Evolutionary conservation across 2,113 vertebrate species (phyloP).

Genomic region (Corydoras maculifer): DNA sequence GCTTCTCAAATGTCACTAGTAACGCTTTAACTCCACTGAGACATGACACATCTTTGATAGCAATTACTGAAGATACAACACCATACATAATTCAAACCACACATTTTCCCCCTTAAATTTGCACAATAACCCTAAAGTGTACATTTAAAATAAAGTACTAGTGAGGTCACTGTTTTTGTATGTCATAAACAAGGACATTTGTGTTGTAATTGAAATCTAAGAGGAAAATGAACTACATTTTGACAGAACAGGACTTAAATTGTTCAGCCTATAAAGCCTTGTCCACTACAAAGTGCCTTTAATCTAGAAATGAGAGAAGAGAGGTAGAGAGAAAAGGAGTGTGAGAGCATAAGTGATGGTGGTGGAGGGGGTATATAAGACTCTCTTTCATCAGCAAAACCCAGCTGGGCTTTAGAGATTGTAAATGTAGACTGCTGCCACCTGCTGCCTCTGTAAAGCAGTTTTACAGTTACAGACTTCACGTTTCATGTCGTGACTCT

Average conservation of each 20-base stretch:
- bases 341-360: not conserved
- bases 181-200: too few species aligned
- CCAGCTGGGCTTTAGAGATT: not conserved
- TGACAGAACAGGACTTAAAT: not conserved
- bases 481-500: too few species aligned
- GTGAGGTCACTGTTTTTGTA: too few species aligned
- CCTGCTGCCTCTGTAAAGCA: slow-evolving; percentile 13
- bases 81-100: slow-evolving; percentile 1
- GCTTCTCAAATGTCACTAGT: not conserved
- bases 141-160: not conserved
- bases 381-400: slow-evolving; percentile 1
- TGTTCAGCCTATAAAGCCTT: not conserved
- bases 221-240: not conserved
- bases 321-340: not conserved
- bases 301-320: slow-evolving; percentile 17
- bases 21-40: not conserved
- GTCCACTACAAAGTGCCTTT: slow-evolving; percentile 33
- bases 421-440: slow-evolving; percentile 8
- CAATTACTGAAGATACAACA: slow-evolving; percentile 6
- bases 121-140: not conserved
- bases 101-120: slow-evolving; percentile 2
- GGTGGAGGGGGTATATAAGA: not conserved
- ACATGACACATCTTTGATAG: not conserved
- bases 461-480: not conserved
- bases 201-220: not conserved